Conservation (phyloP, 35 echinoderm and acorn worm genomes). For the Ophioderma brevispina region DNA sequence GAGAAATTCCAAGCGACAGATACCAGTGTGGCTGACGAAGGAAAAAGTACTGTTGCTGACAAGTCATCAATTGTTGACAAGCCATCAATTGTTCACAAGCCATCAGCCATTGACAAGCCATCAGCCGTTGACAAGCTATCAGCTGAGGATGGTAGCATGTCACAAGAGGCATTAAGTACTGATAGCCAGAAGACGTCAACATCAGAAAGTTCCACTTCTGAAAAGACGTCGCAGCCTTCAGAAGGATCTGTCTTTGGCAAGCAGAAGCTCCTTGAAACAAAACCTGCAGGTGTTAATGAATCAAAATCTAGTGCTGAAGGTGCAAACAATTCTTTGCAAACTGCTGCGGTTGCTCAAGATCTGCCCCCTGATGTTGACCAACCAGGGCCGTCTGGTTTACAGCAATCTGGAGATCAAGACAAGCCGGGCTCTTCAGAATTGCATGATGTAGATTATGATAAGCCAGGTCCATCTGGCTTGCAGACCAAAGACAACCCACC, state of each 20-base stretch:
- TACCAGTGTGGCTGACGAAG: too few relatives aligned
- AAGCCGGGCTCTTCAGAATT: neutral
- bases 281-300: neutral
- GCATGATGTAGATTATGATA: neutral
- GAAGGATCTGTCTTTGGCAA: neutral
- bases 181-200: too few relatives aligned
- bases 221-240: neutral
- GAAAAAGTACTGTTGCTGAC: too few relatives aligned
- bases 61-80: too few relatives aligned
- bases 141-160: too few relatives aligned
- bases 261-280: neutral
- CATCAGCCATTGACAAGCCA: too few relatives aligned
- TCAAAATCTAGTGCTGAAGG: neutral
- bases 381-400: neutral
- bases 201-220: too few relatives aligned
- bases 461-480: neutral
- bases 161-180: too few relatives aligned
- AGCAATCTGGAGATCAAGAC: neutral
- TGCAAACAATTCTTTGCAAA: neutral
- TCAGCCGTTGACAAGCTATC: too few relatives aligned
- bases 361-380: neutral
- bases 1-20: too few relatives aligned
- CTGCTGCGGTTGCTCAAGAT: neutral
- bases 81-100: too few relatives aligned
- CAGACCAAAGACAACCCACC: neutral